Base-by-base conservation (phyloP, 2,888 invertebrate genomes). In the Vesta saturnalis region DNA sequence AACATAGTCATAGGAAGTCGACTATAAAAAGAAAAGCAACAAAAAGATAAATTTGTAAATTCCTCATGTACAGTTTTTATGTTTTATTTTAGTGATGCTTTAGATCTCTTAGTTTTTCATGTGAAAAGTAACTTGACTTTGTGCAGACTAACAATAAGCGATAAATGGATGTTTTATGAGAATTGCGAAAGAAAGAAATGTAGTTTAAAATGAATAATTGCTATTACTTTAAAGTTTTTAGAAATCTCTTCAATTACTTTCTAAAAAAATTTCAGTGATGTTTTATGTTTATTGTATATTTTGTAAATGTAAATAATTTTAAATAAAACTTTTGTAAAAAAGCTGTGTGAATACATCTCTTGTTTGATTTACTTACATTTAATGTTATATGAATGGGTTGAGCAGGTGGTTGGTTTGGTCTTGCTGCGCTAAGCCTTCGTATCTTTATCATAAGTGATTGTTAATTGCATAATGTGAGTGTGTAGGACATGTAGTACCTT, bases 1-100 rank as follows among this genome's bases (percentile, higher is more conserved):
- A 73, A 70, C 66, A 70, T 46, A 70, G 70, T 16, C 72, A 74
- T 60, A 73, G 74, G 72, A 76, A 75, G 74, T 73, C 73, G 21
- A 75, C 73, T 39, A 72, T 75, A 47, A 73, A 77, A 70, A 74
- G 78, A 63, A 78, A 77, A 71, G 76, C 74, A 30, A 75, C 74
- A 52, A 79, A 78, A 65, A 74, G 79, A 78, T 79, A 78, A 78
- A 68, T 61, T 46, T 18, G 22, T 64, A 56, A 59, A 65, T 56
- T 66, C 55, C 15, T 21, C 57, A 22, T 35, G 54, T 46, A 64
- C 55, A 68, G 21, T 60, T 52, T 63, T 54, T 58, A 22, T 54
- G 18, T 19, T 62, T 35, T 21, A 43, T 55, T 64, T 52, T 64
- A 64, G 63, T 63, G 23, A 19, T 23, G 49, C 55, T 59, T 68